phyloP scores from a whole-genome alignment of 1,140 invertebrate species.

The Whitmania pigra region DNA sequence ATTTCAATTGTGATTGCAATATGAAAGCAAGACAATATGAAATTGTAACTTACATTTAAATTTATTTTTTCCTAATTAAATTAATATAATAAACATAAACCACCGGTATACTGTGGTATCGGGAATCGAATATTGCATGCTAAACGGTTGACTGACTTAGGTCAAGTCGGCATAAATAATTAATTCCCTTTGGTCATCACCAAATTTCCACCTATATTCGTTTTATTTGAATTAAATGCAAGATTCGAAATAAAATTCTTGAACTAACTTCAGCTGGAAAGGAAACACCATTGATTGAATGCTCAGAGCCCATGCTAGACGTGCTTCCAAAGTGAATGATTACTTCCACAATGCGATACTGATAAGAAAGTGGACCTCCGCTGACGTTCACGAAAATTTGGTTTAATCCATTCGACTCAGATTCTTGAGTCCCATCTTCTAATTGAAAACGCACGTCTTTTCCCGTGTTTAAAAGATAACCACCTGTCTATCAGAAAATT shows the following conservation, averaged over 20 bases:
- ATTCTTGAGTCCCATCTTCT: constrained; percentile 58
- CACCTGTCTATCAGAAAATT: constrained; percentile 55
- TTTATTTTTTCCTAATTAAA: too few relatives aligned
- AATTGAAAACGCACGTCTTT: constrained; percentile 83
- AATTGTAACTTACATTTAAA: too few relatives aligned
- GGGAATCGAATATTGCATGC: too few relatives aligned
- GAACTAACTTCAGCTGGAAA: constrained; percentile 76
- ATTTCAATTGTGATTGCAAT: too few relatives aligned
- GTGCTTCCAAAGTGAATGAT: constrained; percentile 83
- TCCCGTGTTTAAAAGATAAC: constrained; percentile 75
- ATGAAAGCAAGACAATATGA: too few relatives aligned
- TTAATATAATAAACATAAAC: too few relatives aligned
- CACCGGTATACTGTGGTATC: too few relatives aligned
- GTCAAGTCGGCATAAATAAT: too few relatives aligned
- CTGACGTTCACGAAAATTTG: constrained; percentile 64
- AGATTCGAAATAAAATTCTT: background rate
- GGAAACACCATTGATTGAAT: constrained; percentile 73
- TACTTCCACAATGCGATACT: constrained; percentile 57
- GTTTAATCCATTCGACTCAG: constrained; percentile 29
- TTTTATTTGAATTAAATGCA: too few relatives aligned
- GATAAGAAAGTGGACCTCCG: constrained; percentile 82
- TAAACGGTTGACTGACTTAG: too few relatives aligned
- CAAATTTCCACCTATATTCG: too few relatives aligned
- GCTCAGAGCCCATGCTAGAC: constrained; percentile 83
- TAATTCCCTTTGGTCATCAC: too few relatives aligned